Base-by-base conservation (phyloP, 2,113 vertebrate species). In the Sardina pilchardus region DNA sequence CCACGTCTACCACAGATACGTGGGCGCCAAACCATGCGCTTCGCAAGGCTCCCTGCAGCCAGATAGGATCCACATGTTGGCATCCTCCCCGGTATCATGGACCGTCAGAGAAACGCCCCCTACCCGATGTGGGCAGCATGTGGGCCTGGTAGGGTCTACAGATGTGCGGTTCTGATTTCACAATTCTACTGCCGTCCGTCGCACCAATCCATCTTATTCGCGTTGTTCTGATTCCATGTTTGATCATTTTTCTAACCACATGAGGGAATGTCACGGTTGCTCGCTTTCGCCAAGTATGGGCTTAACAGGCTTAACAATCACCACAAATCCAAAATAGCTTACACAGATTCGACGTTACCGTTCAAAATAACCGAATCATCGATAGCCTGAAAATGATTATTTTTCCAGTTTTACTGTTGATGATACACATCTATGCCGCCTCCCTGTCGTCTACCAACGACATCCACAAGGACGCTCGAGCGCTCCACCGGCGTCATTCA, bases 401-500 rank as follows among this genome's bases (percentile, higher is more conserved):
- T 14, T 47, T 47, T 9, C 45, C 45, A 42, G 39, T 2, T 42
- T 42, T 42, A 42, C 39, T 2, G 45, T 47, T 47, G 45, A 47
- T 47, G 12, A 47, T 9, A 47, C 39, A 42, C 39, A 47, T 47
- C 45, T 12, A 47, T 47, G 12, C 45, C 45, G 39, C 39, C 39
- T 42, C 45, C 9, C 6, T 47, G 12, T 47, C 45, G 45, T 14
- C 45, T 47, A 47, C 45, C 45, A 47, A 17, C 50, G 50, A 56
- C 50, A 56, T 56, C 50, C 50, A 56, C 50, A 56, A 56, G 50
- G 50, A 63, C 21, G 24, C 42, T 36, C n/a, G 7, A 83, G 24
- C 63, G 44, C 48, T 82, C 3, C 86, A 3, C 63, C 63, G 26
- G 63, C n/a, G 86, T 86, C 75, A 88, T 88, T 86, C 78, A 88